Evolutionary conservation across 2,113 vertebrate species (phyloP).

Genomic region (human (Homo sapiens)): GRCh38 chr7:13441501-13442000

Average conservation of each 20-base stretch:
- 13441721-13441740: background rate
- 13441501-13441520: background rate
- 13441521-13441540: background rate
- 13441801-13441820: background rate
- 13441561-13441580: background rate
- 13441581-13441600: background rate
- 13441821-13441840: background rate
- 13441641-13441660: constrained; percentile 12
- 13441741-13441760: background rate
- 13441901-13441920: background rate
- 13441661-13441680: background rate
- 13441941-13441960: background rate
- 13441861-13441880: background rate
- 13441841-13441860: background rate
- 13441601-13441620: background rate
- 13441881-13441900: background rate
- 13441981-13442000: background rate
- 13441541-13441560: background rate
- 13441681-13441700: background rate
- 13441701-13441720: constrained; percentile 6
- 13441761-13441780: background rate
- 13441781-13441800: background rate
- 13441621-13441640: background rate
- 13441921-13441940: constrained; percentile 20
- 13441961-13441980: background rate